phyloP scores from a whole-genome alignment of 2,888 invertebrate species.

The Catocala nupta region DNA sequence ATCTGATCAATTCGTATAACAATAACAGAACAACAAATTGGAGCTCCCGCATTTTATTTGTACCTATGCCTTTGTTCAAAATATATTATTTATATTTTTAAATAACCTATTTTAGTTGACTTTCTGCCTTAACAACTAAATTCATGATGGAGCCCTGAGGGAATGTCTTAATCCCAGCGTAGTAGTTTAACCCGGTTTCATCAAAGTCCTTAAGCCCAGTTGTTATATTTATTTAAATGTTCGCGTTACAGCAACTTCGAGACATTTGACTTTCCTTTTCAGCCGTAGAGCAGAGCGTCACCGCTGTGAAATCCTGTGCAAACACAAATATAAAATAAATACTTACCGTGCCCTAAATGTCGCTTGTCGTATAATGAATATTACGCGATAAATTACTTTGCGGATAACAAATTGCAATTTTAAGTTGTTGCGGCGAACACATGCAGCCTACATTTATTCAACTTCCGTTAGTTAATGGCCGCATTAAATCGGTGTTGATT shows the following conservation, averaged over 20 bases:
- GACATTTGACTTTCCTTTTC: slow-evolving; percentile 34
- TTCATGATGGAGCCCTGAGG: too few relatives aligned
- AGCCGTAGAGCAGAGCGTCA: neutral
- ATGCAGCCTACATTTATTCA: slow-evolving; percentile 52
- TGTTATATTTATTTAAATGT: slow-evolving; percentile 26
- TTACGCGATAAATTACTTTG: slow-evolving; percentile 21
- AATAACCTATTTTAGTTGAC: too few relatives aligned
- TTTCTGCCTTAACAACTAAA: too few relatives aligned
- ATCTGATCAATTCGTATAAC: slow-evolving; percentile 12
- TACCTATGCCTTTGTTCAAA: neutral
- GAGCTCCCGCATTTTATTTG: neutral
- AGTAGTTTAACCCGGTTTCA: slow-evolving; percentile 39
- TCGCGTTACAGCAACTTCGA: slow-evolving; percentile 23
- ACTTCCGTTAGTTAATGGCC: slow-evolving; percentile 50
- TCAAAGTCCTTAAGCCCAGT: slow-evolving; percentile 40
- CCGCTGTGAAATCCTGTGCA: slow-evolving; percentile 17
- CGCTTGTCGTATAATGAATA: slow-evolving; percentile 30
- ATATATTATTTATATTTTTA: too few relatives aligned
- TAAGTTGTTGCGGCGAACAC: slow-evolving; percentile 33
- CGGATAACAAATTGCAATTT: slow-evolving; percentile 35
- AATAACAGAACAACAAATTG: slow-evolving; percentile 3
- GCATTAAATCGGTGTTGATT: slow-evolving; percentile 72
- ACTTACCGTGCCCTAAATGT: slow-evolving; percentile 17
- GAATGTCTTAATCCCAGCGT: too few relatives aligned
- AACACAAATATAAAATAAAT: slow-evolving; percentile 36